Conservation (phyloP, 2,888 invertebrate genomes). For the Galerucella calmariensis region DNA sequence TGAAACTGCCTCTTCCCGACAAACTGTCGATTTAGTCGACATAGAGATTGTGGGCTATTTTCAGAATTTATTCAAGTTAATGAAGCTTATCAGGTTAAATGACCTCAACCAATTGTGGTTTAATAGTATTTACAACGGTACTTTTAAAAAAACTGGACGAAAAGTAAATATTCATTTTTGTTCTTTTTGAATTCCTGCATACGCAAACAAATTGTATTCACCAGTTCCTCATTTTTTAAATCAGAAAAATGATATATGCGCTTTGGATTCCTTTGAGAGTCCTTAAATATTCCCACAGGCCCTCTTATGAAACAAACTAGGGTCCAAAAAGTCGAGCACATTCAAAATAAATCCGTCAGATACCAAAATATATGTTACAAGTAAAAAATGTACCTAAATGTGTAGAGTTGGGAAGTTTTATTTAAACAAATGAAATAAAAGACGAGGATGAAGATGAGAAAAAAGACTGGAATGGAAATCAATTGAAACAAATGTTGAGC, state of each 20-base stretch:
- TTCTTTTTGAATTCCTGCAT: neutral
- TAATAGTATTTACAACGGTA: neutral
- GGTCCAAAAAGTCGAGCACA: conserved; percentile 10
- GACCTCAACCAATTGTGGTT: neutral
- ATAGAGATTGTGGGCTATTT: conserved; percentile 24
- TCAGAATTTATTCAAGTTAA: conserved; percentile 19
- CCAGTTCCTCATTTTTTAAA: neutral
- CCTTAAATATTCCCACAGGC: conserved; percentile 9
- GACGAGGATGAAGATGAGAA: no score
- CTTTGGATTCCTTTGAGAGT: neutral
- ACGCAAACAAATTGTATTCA: neutral
- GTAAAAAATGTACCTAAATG: neutral
- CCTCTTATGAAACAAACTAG: conserved; percentile 1
- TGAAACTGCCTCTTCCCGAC: conserved; percentile 25
- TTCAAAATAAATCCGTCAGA: neutral
- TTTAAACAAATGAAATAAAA: no score
- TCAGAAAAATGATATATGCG: neutral
- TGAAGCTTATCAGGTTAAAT: conserved; percentile 5
- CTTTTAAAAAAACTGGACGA: neutral
- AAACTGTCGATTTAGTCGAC: conserved; percentile 28
- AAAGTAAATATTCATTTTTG: neutral
- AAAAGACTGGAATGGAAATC: no score
- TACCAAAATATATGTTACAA: neutral
- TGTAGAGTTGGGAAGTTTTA: neutral
- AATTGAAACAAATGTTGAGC: no score